phyloP scores from a whole-genome alignment of 2,888 invertebrate species.

The Panorpa germanica region DNA sequence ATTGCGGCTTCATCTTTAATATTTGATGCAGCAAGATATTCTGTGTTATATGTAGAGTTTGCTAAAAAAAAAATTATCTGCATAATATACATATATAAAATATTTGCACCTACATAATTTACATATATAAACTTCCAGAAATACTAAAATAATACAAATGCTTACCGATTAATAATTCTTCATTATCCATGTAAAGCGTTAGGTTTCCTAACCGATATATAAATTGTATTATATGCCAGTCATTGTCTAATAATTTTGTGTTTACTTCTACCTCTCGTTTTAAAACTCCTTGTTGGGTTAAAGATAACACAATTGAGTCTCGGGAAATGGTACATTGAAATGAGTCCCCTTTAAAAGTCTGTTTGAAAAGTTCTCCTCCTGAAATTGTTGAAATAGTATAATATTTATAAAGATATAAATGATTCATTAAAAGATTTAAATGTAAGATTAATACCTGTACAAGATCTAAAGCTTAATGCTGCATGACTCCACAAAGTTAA shows the following conservation, averaged over 20 bases:
- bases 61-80: slow-evolving; percentile 27
- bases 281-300: slow-evolving; percentile 31
- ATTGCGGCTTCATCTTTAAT: slow-evolving; percentile 52
- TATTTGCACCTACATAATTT: too few relatives aligned
- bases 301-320: slow-evolving; percentile 37
- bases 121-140: too few relatives aligned
- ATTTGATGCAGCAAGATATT: slow-evolving; percentile 51
- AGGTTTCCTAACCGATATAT: slow-evolving; percentile 24
- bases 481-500: slow-evolving; percentile 63
- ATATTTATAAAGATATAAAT: slow-evolving; percentile 4
- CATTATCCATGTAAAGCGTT: slow-evolving; percentile 23
- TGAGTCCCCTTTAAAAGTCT: slow-evolving; percentile 42
- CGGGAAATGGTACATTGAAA: slow-evolving; percentile 37
- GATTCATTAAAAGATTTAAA: background rate
- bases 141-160: too few relatives aligned
- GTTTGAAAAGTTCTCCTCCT: slow-evolving; percentile 54
- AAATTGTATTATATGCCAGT: slow-evolving; percentile 44
- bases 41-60: slow-evolving; percentile 59
- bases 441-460: slow-evolving; percentile 35
- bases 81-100: too few relatives aligned
- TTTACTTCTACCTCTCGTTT: slow-evolving; percentile 41
- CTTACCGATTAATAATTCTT: slow-evolving; percentile 23
- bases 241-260: slow-evolving; percentile 56
- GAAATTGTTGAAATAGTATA: slow-evolving; percentile 13
- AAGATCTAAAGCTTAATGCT: slow-evolving; percentile 66